These are phyloP conservation scores for Plebejus anna DNA, from an alignment of 2,888 invertebrate genomes.

Conservation along the genomic window DNA sequence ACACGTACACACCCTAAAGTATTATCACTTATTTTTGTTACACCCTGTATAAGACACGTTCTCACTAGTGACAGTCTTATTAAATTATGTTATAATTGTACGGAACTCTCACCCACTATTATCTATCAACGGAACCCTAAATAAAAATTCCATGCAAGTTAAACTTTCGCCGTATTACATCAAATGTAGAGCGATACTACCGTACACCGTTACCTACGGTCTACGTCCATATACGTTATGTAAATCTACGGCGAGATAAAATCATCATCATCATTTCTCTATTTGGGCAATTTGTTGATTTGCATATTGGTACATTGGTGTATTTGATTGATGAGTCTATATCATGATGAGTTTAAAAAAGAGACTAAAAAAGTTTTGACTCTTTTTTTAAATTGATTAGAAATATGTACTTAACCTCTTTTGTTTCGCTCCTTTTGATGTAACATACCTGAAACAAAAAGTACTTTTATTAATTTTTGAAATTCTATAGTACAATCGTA, in stretches of 20 bases:
- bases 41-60: too few species aligned
- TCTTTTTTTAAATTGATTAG: background rate
- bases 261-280: background rate
- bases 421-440: background rate
- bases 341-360: background rate
- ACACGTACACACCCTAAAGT: too few species aligned
- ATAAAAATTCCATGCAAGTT: background rate
- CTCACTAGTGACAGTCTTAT: background rate
- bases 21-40: too few species aligned
- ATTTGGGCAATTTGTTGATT: background rate
- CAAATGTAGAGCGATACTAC: conserved; percentile 3
- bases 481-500: too few species aligned
- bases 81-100: background rate
- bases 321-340: too few species aligned
- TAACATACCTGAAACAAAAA: background rate
- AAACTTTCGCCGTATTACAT: conserved; percentile 16
- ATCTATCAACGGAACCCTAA: background rate
- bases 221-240: background rate
- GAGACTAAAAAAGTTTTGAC: background rate
- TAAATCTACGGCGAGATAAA: conserved; percentile 5
- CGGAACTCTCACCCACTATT: background rate
- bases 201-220: background rate
- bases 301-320: background rate
- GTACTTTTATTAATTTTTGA: background rate
- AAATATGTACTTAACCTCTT: background rate